These are phyloP conservation scores for Salpingus planirostris DNA, from an alignment of 2,888 invertebrate genomes.

Conservation along the genomic window DNA sequence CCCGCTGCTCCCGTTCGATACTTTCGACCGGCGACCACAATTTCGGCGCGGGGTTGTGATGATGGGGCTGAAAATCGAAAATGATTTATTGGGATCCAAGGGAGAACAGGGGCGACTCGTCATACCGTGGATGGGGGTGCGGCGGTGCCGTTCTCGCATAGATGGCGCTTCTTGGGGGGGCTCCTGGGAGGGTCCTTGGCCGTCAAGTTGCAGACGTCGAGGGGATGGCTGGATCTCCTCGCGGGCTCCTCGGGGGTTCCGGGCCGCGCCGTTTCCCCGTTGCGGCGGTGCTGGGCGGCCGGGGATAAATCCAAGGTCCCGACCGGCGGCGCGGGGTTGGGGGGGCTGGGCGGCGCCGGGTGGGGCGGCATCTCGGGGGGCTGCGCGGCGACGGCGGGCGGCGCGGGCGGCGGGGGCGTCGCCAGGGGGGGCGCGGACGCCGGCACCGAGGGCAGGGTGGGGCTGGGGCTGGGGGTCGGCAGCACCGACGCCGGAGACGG, in stretches of 20 bases:
- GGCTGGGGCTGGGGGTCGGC: conserved; percentile 37
- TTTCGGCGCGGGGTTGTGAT: conserved; percentile 49
- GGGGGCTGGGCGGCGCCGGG: conserved; percentile 17
- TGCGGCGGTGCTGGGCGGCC: conserved; percentile 8
- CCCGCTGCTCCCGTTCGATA: conserved; percentile 34
- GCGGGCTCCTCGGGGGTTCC: conserved; percentile 24
- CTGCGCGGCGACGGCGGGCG: conserved; percentile 10
- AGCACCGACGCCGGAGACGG: conserved; percentile 49
- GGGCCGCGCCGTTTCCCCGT: conserved; percentile 18
- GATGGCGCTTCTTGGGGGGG: conserved; percentile 40
- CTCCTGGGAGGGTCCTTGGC: conserved; percentile 52
- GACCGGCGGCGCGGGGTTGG: conserved; percentile 14
- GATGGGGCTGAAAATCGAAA: too few relatives aligned
- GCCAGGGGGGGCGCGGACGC: conserved; percentile 14
- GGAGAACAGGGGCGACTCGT: too few relatives aligned
- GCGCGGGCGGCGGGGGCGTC: conserved; percentile 15
- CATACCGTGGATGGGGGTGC: conserved; percentile 26
- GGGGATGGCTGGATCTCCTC: conserved; percentile 50
- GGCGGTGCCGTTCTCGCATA: conserved; percentile 20
- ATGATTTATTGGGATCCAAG: too few relatives aligned
- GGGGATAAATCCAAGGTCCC: conserved; percentile 12
- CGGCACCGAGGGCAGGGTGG: conserved; percentile 28
- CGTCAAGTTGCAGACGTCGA: conserved; percentile 55
- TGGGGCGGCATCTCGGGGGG: conserved; percentile 15
- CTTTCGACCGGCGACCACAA: conserved; percentile 52